Percentiles rank a stretch among this genome's conserved stretches.
phyloP scores from a whole-genome alignment of 2,113 vertebrate genomes.

The Fregata magnificens region DNA sequence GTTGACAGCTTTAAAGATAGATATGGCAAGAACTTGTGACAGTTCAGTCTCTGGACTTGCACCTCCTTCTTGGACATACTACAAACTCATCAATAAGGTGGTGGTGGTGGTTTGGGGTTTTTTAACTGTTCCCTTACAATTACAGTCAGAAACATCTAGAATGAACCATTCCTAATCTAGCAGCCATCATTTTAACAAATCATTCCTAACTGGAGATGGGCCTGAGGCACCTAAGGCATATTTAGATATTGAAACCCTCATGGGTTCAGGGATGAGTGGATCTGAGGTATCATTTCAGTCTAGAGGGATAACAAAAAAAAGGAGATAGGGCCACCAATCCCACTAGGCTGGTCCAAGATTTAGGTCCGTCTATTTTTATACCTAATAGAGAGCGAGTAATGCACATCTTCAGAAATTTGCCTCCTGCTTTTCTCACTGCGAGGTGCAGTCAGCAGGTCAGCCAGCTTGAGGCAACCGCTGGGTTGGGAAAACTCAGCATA shows the following conservation, averaged over 20 bases:
- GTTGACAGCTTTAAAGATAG: not conserved
- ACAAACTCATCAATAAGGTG: not conserved
- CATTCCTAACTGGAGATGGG: not conserved
- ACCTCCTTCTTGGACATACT: not conserved
- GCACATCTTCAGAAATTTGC: not conserved
- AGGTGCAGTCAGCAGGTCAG: not conserved
- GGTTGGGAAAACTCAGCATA: not conserved
- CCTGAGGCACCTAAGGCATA: not conserved
- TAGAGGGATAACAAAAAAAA: not conserved
- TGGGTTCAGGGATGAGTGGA: not conserved
- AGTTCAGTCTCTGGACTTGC: not conserved
- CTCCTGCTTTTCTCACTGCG: accelerated
- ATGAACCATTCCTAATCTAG: not conserved
- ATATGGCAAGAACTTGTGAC: not conserved
- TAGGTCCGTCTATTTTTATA: not conserved
- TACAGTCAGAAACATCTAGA: not conserved
- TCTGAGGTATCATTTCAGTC: not conserved
- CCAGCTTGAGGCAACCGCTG: not conserved
- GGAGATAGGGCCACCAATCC: not conserved
- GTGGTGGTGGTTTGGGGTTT: no score
- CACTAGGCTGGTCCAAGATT: not conserved
- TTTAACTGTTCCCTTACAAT: not conserved
- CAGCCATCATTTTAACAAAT: not conserved
- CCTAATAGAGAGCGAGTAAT: not conserved
- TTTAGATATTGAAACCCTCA: not conserved